phyloP scores from a whole-genome alignment of 2,888 invertebrate species.

The Eubasilissa splendida region DNA sequence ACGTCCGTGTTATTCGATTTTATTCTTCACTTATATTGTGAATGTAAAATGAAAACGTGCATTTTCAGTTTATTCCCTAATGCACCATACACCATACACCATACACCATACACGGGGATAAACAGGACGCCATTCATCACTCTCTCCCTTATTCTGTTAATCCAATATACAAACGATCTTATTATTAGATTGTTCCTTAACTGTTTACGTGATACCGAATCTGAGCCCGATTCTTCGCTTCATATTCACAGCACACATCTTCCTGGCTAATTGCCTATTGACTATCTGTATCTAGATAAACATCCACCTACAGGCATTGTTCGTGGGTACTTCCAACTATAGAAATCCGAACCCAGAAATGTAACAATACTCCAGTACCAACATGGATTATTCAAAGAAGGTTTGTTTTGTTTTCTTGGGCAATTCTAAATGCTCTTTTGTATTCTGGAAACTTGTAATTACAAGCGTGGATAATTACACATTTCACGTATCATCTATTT shows the following conservation, averaged over 20 bases:
- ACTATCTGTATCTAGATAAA: slow-evolving; percentile 37
- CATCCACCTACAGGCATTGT: slow-evolving; percentile 2
- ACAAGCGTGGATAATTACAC: slow-evolving; percentile 1
- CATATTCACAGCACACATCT: slow-evolving; percentile 35
- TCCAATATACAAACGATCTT: slow-evolving; percentile 16
- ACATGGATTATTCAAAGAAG: neutral
- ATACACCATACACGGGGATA: too few relatives aligned
- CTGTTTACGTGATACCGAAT: slow-evolving; percentile 13
- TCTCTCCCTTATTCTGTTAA: neutral
- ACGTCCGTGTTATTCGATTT: too few relatives aligned
- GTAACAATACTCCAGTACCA: slow-evolving; percentile 10
- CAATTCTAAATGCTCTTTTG: neutral
- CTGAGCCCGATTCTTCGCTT: slow-evolving; percentile 26
- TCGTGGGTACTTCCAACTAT: neutral
- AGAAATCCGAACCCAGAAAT: neutral
- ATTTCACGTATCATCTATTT: too few relatives aligned
- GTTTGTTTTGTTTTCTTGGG: slow-evolving; percentile 12
- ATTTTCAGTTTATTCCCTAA: too few relatives aligned
- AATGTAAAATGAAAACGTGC: too few relatives aligned
- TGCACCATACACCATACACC: too few relatives aligned
- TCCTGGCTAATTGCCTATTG: slow-evolving; percentile 44
- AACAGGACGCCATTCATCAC: neutral
- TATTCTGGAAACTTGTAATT: neutral
- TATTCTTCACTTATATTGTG: too few relatives aligned
- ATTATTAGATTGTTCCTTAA: slow-evolving; percentile 28